phyloP scores from a whole-genome alignment of 2,888 invertebrate species.

The Horisme vitalbata region DNA sequence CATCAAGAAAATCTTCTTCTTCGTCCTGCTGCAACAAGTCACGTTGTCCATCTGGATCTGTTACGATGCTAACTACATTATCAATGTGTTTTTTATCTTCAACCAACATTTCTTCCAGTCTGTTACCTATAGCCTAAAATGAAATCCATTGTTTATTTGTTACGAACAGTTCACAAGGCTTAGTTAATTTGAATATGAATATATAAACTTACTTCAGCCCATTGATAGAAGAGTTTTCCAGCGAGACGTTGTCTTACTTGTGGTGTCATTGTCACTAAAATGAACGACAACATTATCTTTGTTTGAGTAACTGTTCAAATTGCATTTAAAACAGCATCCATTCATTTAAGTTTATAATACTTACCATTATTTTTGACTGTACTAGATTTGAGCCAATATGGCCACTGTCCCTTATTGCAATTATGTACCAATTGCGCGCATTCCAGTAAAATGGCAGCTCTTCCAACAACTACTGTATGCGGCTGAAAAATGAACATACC shows the following conservation, averaged over 20 bases:
- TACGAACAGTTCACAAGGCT: background rate
- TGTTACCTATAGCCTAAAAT: slow-evolving; percentile 88
- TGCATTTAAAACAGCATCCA: background rate
- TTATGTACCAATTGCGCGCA: slow-evolving; percentile 98
- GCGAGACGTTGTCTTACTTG: slow-evolving; percentile 87
- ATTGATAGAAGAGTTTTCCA: slow-evolving; percentile 98
- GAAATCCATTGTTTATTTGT: background rate
- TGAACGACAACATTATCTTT: background rate
- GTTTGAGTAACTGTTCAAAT: background rate
- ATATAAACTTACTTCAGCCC: slow-evolving; percentile 89
- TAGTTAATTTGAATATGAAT: background rate
- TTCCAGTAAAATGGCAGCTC: slow-evolving; percentile 96
- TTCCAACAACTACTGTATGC: slow-evolving; percentile 95
- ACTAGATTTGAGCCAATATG: slow-evolving; percentile 97
- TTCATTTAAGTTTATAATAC: slow-evolving; percentile 7
- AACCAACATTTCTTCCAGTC: slow-evolving; percentile 94
- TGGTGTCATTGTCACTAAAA: slow-evolving; percentile 68
- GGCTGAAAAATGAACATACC: slow-evolving; percentile 81
- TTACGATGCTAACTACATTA: slow-evolving; percentile 85
- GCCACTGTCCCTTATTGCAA: slow-evolving; percentile 99
- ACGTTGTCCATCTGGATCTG: slow-evolving; percentile 90
- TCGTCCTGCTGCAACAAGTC: slow-evolving; percentile 92
- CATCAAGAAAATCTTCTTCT: slow-evolving; percentile 98
- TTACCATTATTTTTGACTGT: slow-evolving; percentile 66
- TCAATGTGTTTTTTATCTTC: slow-evolving; percentile 90